These are phyloP conservation scores for Chrysotoxum bicinctum DNA, from an alignment of 2,888 invertebrate species.

Conservation along the genomic window DNA sequence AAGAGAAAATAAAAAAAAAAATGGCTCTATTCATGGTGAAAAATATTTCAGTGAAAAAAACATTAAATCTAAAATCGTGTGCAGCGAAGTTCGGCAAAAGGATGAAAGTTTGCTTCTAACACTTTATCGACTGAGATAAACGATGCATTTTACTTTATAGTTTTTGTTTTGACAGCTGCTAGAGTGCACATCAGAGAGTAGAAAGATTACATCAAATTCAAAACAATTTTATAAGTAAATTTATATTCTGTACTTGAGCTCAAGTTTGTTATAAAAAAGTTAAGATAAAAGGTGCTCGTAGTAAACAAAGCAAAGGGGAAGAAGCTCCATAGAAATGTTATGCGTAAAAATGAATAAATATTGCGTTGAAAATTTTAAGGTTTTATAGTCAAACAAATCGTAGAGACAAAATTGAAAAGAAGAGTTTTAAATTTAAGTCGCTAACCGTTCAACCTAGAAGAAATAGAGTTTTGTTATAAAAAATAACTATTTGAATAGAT, in stretches of 20 bases:
- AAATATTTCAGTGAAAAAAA: neutral
- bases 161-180: neutral
- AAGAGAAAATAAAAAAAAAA: neutral
- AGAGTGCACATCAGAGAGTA: neutral
- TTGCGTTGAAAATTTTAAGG: no score
- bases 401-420: no score
- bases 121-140: conserved; percentile 8
- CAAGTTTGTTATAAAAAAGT: neutral
- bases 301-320: neutral
- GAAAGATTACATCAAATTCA: neutral
- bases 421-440: no score
- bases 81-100: neutral
- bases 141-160: neutral
- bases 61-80: neutral
- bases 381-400: no score
- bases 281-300: neutral
- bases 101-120: neutral
- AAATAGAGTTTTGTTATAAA: no score
- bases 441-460: no score
- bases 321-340: neutral
- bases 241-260: neutral
- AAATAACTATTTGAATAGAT: no score
- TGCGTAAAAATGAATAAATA: neutral
- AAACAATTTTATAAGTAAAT: neutral
- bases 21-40: neutral